phyloP scores from a whole-genome alignment of 2,888 invertebrate species.

The Chymomyza caudatula region DNA sequence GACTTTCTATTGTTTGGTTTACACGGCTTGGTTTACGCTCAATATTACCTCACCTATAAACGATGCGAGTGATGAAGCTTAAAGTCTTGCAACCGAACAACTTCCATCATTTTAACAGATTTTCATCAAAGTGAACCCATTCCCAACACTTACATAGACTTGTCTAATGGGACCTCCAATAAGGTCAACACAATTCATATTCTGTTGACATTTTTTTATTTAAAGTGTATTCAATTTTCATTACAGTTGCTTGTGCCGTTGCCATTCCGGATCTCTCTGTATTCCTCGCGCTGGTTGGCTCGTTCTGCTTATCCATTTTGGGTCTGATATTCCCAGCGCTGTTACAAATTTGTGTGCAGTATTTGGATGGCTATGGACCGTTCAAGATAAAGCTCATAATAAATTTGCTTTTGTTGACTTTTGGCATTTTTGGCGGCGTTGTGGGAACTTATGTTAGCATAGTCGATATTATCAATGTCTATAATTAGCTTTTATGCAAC shows the following conservation, averaged over 20 bases:
- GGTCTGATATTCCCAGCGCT: conserved; percentile 95
- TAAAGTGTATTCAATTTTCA: background rate
- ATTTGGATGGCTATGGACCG: conserved; percentile 83
- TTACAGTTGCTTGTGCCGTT: conserved; percentile 87
- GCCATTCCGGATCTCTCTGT: conserved; percentile 92
- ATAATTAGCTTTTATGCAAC: background rate
- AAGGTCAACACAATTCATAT: background rate
- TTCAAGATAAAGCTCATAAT: conserved; percentile 86
- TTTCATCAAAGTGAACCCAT: no score
- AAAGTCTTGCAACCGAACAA: no score
- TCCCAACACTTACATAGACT: no score
- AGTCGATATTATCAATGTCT: conserved; percentile 63
- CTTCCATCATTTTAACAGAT: no score
- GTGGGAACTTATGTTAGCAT: conserved; percentile 82
- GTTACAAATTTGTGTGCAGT: conserved; percentile 88
- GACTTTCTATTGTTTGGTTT: no score
- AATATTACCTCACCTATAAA: no score
- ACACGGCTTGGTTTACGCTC: no score
- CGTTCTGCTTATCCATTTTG: conserved; percentile 92
- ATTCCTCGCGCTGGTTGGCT: conserved; percentile 95
- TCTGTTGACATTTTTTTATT: background rate
- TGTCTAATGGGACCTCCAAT: background rate
- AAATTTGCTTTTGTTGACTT: conserved; percentile 84
- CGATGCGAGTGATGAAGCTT: no score
- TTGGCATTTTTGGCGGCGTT: conserved; percentile 87